Base-by-base conservation (phyloP, 1,140 invertebrate genomes). In the Drosophila guanche region DNA sequence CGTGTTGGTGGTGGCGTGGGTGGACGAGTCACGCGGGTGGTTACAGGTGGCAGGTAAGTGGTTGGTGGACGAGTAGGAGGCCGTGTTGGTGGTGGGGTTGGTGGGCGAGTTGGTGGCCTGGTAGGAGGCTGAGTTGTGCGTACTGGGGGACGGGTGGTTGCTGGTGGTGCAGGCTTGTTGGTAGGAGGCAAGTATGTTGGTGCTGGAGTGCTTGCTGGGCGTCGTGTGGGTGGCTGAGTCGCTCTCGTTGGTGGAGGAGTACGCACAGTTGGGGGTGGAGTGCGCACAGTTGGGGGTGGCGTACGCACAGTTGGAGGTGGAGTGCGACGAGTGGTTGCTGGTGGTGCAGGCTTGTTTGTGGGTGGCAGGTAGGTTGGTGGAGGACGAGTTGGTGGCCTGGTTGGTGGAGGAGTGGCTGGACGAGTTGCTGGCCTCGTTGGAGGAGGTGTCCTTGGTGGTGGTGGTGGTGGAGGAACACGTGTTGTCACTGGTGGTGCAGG, bases 281-380 rank as follows among this genome's bases (percentile, higher is more conserved):
- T 42, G 8, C 67, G 27, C 22, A 33, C 20, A 47, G 78, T 51
- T 62, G 43, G 46, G 42, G 57, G 45, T 8, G n/a, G 56, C 20
- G 67, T 66, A n/a, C 67, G 66, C 22, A 33, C 20, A 47, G 78
- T 51, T 62, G 43, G 46, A 37, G 57, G 45, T 8, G n/a, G 56
- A 25, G 67, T 66, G 10, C 67, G 66, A 16, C 65, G 65, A 40
- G 51, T 66, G 25, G 71, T 69, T 12, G 66, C 45, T 46, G 51
- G 43, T 8, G 59, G 50, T 40, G 52, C 45, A 20, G 73, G 63
- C 60, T 53, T 66, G 61, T 61, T 61, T 7, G 59, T 65, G 22
- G 76, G 73, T 25, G 79, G 83, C 76, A 80, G 63, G 45, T 89
- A 78, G 1, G 88, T 84, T 23, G 14, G 70, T 41, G 51, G 75